Evolutionary conservation across 2,888 invertebrate species (phyloP), one percentile per base, ranked within the genome.

Genomic region (Tipula vernalis): DNA sequence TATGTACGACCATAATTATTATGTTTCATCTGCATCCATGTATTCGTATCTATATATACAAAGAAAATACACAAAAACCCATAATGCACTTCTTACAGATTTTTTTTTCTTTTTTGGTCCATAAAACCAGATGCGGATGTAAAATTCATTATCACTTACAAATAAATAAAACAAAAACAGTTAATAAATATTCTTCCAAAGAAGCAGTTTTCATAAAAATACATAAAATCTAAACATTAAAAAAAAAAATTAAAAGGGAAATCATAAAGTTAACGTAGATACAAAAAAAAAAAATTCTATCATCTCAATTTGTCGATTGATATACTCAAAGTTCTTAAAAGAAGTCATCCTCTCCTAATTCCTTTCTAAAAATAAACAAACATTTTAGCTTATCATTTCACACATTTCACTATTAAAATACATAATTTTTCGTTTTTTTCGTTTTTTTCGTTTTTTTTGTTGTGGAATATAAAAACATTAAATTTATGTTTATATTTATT

Each of bases 351-450:
- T 84, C 84, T 84, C 84, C 41, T 84, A 84, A 84, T 39, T 71
- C 71, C 71, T 71, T 39, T 84, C 84, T 84, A 84, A 84, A 84
- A 84, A 84, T 84, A 84, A 84, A 84, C 84, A 84, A 84, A 84
- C 84, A 84, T 84, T 84, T 71, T 84, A 36, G 84, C 84, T 84
- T 84, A 84, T 84, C 84, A 84, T 41, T 84, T 84, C 84, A 84
- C 84, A 84, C 84, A 84, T 84, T 84, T 84, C 41, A 71, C 84
- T 39, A 84, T 84, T 84, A 84, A 84, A 71, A 84, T 28, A 71
- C 71, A 71, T 71, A 28, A 10, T 71, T 18, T n/a, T n/a, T 57
- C 5, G 13, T 51, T 51, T n/a, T 51, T 51, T 71, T 71, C 28
- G n/a, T 71, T 28, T n/a, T n/a, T n/a, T n/a, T 57, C 5, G 13